A percentile compares a stretch with the other conserved stretches of the same genome.
Evolutionary conservation across 2,888 invertebrate genomes (phyloP).

Genomic region (Tiliacea citrago): DNA sequence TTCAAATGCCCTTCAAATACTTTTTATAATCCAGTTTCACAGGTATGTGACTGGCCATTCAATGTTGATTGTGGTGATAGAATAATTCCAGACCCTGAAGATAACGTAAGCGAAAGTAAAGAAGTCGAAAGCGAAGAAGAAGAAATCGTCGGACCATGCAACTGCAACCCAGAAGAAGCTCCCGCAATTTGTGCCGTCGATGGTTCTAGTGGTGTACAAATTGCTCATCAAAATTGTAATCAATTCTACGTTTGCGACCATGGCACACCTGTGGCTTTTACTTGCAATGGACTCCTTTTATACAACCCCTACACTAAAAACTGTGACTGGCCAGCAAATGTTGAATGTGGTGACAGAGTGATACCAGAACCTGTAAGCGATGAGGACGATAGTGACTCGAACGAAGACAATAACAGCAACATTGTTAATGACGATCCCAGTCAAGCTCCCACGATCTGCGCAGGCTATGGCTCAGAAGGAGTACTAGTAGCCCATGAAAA

Average conservation of each 20-base stretch:
- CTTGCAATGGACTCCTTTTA: constrained; percentile 64
- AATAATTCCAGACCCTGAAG: constrained; percentile 51
- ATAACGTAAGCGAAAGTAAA: constrained; percentile 34
- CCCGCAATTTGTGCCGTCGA: constrained; percentile 69
- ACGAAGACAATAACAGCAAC: constrained; percentile 40
- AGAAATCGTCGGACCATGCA: constrained; percentile 57
- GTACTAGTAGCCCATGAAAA: constrained; percentile 73
- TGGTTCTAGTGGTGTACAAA: constrained; percentile 67
- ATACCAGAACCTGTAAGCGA: constrained; percentile 56
- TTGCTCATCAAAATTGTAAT: constrained; percentile 75
- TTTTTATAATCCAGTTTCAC: constrained; percentile 61
- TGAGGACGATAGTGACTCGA: constrained; percentile 30
- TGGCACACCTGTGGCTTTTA: constrained; percentile 66
- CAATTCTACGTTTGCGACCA: constrained; percentile 72
- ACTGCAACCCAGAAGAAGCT: constrained; percentile 71
- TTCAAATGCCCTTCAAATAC: constrained; percentile 57
- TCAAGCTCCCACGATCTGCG: constrained; percentile 70
- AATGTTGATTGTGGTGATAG: constrained; percentile 71
- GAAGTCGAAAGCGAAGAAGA: constrained; percentile 42
- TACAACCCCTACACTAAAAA: constrained; percentile 68
- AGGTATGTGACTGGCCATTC: constrained; percentile 66
- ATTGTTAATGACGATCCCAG: constrained; percentile 59
- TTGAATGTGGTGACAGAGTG: constrained; percentile 71
- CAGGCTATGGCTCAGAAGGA: constrained; percentile 65
- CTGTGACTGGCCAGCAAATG: constrained; percentile 75